phyloP scores from a whole-genome alignment of 2,888 invertebrate species.

The Chymomyza fuscimana region DNA sequence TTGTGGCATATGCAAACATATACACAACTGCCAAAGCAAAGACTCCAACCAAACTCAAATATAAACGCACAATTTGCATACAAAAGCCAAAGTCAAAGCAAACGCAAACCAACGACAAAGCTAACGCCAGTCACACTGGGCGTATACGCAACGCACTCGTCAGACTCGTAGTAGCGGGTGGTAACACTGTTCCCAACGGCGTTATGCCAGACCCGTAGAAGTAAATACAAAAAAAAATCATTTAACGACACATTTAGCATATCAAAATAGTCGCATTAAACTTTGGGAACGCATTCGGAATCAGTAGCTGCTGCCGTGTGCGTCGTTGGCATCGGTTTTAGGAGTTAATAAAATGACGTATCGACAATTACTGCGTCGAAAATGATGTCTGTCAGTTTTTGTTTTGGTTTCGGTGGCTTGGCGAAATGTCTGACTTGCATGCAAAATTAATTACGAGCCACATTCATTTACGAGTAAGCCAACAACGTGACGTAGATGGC shows the following conservation, averaged over 20 bases:
- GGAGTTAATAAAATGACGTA: not conserved
- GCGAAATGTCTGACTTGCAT: slow-evolving; percentile 58
- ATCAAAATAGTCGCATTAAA: slow-evolving; percentile 41
- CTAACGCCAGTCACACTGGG: slow-evolving; percentile 47
- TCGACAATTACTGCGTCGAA: not conserved
- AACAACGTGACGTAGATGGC: slow-evolving; percentile 5
- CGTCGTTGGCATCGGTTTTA: slow-evolving; percentile 17
- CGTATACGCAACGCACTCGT: slow-evolving; percentile 56
- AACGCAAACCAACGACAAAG: slow-evolving; percentile 12
- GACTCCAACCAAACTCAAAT: slow-evolving; percentile 19
- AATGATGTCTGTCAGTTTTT: not conserved
- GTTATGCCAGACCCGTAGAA: not conserved
- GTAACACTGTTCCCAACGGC: slow-evolving; percentile 3
- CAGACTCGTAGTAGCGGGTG: not conserved
- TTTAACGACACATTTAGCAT: slow-evolving; percentile 71
- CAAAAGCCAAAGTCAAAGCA: slow-evolving; percentile 29
- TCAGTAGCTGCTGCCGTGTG: slow-evolving; percentile 46
- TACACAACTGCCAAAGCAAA: slow-evolving; percentile 11
- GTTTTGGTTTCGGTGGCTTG: not conserved
- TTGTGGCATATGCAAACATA: slow-evolving; percentile 21
- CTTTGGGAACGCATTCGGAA: slow-evolving; percentile 47
- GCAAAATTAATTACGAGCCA: slow-evolving; percentile 69
- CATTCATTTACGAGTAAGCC: slow-evolving; percentile 59
- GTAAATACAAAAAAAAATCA: slow-evolving; percentile 44
- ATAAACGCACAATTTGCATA: slow-evolving; percentile 59